Evolutionary conservation across 2,113 vertebrate genomes (phyloP).

Genomic region (Pachypanchax playfairii): DNA sequence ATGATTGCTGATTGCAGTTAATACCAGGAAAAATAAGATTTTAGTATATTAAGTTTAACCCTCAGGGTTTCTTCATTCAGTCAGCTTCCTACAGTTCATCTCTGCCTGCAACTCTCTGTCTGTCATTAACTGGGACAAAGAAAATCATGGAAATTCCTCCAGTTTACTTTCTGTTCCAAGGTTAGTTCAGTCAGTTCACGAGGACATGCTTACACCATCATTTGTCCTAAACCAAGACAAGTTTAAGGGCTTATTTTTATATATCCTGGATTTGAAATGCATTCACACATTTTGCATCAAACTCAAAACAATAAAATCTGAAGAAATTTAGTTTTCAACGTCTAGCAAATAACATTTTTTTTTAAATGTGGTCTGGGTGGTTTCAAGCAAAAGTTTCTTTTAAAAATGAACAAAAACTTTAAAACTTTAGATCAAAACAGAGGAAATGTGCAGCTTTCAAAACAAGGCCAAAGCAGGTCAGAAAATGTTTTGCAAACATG

Average conservation of each 20-base stretch:
- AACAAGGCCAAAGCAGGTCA: too few species aligned
- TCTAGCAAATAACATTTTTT: background rate
- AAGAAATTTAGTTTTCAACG: background rate
- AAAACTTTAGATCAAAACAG: background rate
- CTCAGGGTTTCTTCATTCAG: constrained; percentile 50
- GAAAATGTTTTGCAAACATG: too few species aligned
- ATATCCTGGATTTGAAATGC: constrained; percentile 3
- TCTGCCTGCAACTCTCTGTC: background rate
- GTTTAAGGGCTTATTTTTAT: background rate
- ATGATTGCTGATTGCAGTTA: constrained; percentile 73
- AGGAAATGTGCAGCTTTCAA: background rate
- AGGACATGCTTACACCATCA: background rate
- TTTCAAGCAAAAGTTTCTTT: too few species aligned
- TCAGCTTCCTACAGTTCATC: constrained; percentile 5
- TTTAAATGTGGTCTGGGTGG: too few species aligned
- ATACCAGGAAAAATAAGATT: constrained; percentile 79
- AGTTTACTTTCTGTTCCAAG: constrained; percentile 1
- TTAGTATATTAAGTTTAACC: constrained; percentile 58
- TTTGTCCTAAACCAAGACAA: background rate
- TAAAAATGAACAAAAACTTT: background rate
- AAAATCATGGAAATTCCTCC: constrained; percentile 10
- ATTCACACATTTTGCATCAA: constrained; percentile 1
- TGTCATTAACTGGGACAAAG: background rate
- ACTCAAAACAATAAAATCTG: background rate
- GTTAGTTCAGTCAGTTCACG: constrained; percentile 1